phyloP scores from a whole-genome alignment of 2,113 vertebrate genomes.

The Notiomystis cincta region DNA sequence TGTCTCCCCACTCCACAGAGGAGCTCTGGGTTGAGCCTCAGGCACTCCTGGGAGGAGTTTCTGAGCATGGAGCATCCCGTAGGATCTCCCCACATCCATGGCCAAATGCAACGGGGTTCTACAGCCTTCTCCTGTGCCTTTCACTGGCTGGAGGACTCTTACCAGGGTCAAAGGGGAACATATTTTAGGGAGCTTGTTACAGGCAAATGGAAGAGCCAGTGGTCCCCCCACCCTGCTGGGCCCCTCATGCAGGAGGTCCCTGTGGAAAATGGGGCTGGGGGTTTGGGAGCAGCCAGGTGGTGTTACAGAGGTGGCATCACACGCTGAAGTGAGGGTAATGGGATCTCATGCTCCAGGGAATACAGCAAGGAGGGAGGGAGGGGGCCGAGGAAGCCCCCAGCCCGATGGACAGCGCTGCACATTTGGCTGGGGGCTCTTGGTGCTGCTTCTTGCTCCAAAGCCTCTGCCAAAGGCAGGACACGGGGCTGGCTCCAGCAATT shows the following conservation, averaged over 20 bases:
- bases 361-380: background rate
- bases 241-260: background rate
- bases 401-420: constrained; percentile 2
- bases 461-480: background rate
- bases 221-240: accelerated
- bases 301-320: background rate
- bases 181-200: background rate
- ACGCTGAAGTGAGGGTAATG: background rate
- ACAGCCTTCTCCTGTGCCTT: background rate
- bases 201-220: accelerated
- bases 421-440: constrained; percentile 12
- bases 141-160: background rate
- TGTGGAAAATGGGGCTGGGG: background rate
- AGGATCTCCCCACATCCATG: background rate
- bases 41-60: background rate
- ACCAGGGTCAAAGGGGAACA: background rate
- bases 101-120: background rate
- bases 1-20: background rate
- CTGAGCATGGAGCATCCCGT: accelerated
- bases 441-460: background rate
- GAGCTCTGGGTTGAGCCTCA: background rate
- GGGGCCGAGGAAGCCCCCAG: background rate
- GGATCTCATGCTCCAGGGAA: constrained; percentile 46
- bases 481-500: background rate
- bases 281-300: background rate